Percentiles rank a stretch among this genome's conserved stretches.
These are phyloP conservation scores for Nyctibius grandis DNA, from an alignment of 2,797 vertebrate genomes.

Conservation along the genomic window DNA sequence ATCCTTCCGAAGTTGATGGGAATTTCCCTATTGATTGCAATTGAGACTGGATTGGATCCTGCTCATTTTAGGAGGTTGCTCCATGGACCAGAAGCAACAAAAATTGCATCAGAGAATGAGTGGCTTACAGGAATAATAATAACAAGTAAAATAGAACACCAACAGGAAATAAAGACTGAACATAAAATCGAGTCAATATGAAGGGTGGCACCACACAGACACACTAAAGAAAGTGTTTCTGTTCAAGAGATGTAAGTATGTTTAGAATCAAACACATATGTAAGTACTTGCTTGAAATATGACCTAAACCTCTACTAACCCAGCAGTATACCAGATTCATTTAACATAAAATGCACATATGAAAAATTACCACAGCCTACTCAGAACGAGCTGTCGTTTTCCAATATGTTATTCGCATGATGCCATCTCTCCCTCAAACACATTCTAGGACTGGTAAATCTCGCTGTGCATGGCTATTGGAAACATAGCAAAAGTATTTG, in stretches of 20 bases:
- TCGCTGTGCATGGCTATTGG: not conserved
- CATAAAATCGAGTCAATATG: constrained; percentile 55
- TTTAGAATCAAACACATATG: constrained; percentile 59
- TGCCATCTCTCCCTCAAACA: not conserved
- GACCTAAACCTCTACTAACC: constrained; percentile 32
- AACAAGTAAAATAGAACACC: constrained; percentile 43
- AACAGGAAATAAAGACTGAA: constrained; percentile 55
- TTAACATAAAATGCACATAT: constrained; percentile 33
- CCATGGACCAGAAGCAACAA: not conserved
- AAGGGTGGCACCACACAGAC: constrained; percentile 47
- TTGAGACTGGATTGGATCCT: not conserved
- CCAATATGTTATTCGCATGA: not conserved
- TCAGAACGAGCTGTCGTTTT: constrained; percentile 3
- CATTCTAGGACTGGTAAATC: not conserved
- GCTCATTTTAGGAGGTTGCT: constrained; percentile 30
- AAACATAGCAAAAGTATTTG: not conserved
- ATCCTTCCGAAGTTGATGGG: not conserved
- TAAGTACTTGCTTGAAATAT: constrained; percentile 48
- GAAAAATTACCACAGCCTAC: not conserved
- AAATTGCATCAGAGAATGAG: constrained; percentile 50
- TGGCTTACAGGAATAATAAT: constrained; percentile 50
- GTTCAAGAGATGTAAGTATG: not conserved
- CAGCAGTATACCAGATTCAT: constrained; percentile 19
- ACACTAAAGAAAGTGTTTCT: constrained; percentile 55
- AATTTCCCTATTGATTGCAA: constrained; percentile 25